These are phyloP conservation scores for Tetrao urogallus DNA, from an alignment of 2,113 vertebrate species.

Conservation along the genomic window DNA sequence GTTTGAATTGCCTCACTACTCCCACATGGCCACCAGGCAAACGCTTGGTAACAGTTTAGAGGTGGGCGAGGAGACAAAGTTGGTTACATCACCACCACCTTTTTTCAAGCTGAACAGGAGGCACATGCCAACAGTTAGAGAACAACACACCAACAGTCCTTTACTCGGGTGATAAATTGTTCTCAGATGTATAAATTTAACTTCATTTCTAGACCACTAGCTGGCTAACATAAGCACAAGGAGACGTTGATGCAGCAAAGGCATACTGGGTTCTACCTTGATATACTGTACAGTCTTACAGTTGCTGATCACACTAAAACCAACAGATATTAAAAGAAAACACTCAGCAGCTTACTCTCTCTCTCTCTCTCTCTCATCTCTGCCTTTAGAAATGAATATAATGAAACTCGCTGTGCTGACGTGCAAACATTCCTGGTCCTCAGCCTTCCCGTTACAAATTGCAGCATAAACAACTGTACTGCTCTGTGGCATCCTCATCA, in stretches of 20 bases:
- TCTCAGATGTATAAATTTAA: background rate
- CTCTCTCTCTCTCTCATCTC: background rate
- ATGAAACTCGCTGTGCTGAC: background rate
- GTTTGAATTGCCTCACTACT: slow-evolving; percentile 52
- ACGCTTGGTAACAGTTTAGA: slow-evolving; percentile 50
- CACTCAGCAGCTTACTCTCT: background rate
- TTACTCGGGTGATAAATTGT: background rate
- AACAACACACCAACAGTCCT: background rate
- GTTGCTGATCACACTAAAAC: background rate
- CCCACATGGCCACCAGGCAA: slow-evolving; percentile 47
- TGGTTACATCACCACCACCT: slow-evolving; percentile 61
- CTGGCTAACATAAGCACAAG: background rate
- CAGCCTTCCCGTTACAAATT: background rate
- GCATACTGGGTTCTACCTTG: background rate
- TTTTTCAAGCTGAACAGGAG: slow-evolving; percentile 34
- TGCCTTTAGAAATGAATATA: background rate
- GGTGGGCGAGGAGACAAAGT: slow-evolving; percentile 45
- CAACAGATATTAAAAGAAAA: background rate
- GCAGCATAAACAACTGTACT: accelerated
- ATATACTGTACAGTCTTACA: background rate
- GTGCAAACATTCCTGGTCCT: background rate
- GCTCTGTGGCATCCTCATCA: background rate
- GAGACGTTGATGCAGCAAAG: background rate
- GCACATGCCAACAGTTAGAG: background rate
- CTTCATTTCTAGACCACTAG: background rate